Percentiles rank a stretch among this genome's conserved stretches.
These are phyloP conservation scores for Adrianichthys oophorus DNA, from an alignment of 2,797 vertebrate species.

Conservation along the genomic window DNA sequence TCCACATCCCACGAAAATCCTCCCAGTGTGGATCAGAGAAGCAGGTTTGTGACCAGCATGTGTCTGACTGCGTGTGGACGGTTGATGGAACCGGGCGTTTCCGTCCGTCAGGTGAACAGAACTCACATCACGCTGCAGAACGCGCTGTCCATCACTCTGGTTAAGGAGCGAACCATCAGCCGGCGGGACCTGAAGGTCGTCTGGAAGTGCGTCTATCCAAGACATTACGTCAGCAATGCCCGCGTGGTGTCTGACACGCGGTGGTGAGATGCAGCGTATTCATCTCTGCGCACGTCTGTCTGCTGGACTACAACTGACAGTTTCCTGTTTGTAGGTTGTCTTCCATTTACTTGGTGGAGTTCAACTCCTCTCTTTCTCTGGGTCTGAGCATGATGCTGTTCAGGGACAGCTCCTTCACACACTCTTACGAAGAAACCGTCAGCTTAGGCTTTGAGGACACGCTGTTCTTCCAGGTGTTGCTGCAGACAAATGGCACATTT, in stretches of 20 bases:
- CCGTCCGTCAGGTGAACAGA: conserved; percentile 58
- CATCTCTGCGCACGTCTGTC: neutral
- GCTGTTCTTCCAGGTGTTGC: conserved; percentile 67
- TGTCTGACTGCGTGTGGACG: neutral
- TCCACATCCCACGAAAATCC: conserved; percentile 32
- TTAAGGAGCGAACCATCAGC: conserved; percentile 42
- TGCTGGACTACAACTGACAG: no score
- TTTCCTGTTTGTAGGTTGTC: conserved; percentile 43
- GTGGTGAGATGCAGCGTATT: conserved; percentile 44
- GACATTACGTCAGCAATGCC: conserved; percentile 51
- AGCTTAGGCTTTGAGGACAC: conserved; percentile 38
- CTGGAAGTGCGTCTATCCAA: conserved; percentile 71
- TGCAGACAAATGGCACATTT: conserved; percentile 58
- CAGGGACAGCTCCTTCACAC: conserved; percentile 36
- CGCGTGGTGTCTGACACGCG: conserved; percentile 38
- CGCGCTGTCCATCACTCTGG: conserved; percentile 48
- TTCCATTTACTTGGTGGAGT: conserved; percentile 48
- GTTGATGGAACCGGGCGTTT: neutral
- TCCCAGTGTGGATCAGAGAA: conserved; percentile 64
- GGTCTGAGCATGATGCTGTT: conserved; percentile 61
- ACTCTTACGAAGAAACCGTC: conserved; percentile 17
- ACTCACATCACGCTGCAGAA: conserved; percentile 69
- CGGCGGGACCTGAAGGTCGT: conserved; percentile 56
- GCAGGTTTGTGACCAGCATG: conserved; percentile 44
- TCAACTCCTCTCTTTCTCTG: conserved; percentile 60